Base-by-base conservation (phyloP, 1,140 invertebrate genomes). In the Acromyrmex heyeri region DNA sequence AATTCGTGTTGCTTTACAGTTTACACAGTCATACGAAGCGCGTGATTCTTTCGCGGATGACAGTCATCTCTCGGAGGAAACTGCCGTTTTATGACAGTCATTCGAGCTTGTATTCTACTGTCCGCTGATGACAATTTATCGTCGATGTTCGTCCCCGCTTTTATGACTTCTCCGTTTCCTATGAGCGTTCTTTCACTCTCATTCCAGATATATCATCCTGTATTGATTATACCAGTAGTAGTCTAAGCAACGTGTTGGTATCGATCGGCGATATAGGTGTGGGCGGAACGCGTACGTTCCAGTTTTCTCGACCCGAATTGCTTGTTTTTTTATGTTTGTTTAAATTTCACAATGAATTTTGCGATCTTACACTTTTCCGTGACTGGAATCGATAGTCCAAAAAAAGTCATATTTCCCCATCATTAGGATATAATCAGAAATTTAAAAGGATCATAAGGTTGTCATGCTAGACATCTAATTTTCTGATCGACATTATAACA, bases 211-310 rank as follows among this genome's bases (percentile, higher is more conserved):
- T 70, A 90, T 90, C 88, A 64, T 65, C 3, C 59, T 8, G 86
- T 91, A 91, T 91, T 91, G 90, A 91, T 91, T 90, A 91, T 88
- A 78, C 89, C 59, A 85, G 34, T 77, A 64, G 78, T 88, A 79
- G 76, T 81, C 70, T 67, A 72, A 90, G 83, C 89, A 78, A 90
- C 87, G 83, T 86, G 90, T 91, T 86, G 75, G 77, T 91, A 91
- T 91, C 89, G 90, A 91, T 86, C 90, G 82, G 27, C 67, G 89
- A 91, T 91, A 90, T 90, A 90, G 82, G 89, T 77, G 90, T 90
- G 86, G 89, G 88, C 62, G 82, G 81, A 86, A 86, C 64, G 88
- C 64, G 76, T 57, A 82, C 83, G 90, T 90, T 91, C 90, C 77
- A 91, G 70, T 90, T 91, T 86, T 86, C 77, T 75, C 89, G 83